Percentiles rank a stretch among this genome's conserved stretches.
These are phyloP conservation scores for Acanthopagrus latus DNA, from an alignment of 2,797 vertebrate species.

Conservation along the genomic window DNA sequence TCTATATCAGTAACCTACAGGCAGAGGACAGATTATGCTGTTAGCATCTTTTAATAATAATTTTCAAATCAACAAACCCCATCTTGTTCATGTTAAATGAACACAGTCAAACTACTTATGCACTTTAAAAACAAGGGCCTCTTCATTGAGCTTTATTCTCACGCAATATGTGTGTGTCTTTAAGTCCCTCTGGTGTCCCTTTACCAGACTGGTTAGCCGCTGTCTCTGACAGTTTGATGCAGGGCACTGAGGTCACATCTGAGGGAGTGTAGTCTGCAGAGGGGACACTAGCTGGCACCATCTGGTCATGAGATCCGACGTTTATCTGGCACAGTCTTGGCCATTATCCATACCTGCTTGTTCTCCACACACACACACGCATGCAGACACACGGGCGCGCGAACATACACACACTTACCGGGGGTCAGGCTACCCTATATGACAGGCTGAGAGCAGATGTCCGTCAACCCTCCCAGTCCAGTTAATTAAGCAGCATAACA, in stretches of 20 bases:
- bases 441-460: conserved; percentile 85
- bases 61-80: not conserved
- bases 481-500: conserved; percentile 83
- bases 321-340: conserved; percentile 81
- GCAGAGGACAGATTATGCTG: not conserved
- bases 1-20: not conserved
- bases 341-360: conserved; percentile 78
- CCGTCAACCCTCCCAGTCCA: conserved; percentile 78
- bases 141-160: conserved; percentile 4
- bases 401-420: conserved; percentile 34
- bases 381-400: conserved; percentile 35
- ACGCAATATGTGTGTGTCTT: conserved; percentile 26
- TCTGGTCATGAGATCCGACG: conserved; percentile 82
- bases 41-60: not conserved
- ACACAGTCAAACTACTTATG: not conserved
- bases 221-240: conserved; percentile 77
- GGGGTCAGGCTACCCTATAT: conserved; percentile 74
- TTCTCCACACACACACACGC: conserved; percentile 50
- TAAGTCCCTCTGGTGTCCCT: conserved; percentile 42
- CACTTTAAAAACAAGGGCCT: not conserved
- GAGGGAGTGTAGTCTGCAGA: conserved; percentile 76
- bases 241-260: conserved; percentile 75
- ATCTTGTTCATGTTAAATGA: not conserved
- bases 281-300: conserved; percentile 83
- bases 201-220: conserved; percentile 41